Evolutionary conservation across 2,888 invertebrate genomes (phyloP).

Genomic region (Dryocosmus kuriphilus): DNA sequence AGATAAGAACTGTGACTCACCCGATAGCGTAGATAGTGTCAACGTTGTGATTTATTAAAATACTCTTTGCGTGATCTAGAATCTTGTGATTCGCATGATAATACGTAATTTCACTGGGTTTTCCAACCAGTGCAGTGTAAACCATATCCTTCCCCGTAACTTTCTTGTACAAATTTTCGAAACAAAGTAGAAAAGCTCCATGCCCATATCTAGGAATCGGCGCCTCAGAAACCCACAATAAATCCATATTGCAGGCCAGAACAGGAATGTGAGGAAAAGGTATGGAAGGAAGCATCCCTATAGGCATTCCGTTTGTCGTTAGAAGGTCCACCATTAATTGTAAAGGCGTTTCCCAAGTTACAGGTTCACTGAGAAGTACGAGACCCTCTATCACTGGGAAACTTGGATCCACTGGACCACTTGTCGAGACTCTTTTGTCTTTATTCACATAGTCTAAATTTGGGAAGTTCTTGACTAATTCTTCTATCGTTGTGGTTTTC

Average conservation of each 20-base stretch:
- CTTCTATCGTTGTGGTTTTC: slow-evolving; percentile 80
- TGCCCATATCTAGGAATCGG: slow-evolving; percentile 83
- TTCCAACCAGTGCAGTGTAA: slow-evolving; percentile 83
- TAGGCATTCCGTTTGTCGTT: slow-evolving; percentile 81
- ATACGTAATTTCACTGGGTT: slow-evolving; percentile 84
- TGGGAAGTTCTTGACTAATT: slow-evolving; percentile 80
- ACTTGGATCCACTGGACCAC: slow-evolving; percentile 79
- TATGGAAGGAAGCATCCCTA: slow-evolving; percentile 69
- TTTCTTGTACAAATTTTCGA: slow-evolving; percentile 83
- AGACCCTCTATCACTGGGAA: slow-evolving; percentile 81
- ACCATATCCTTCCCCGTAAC: slow-evolving; percentile 81
- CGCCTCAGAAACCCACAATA: slow-evolving; percentile 84
- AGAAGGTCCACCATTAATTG: slow-evolving; percentile 83
- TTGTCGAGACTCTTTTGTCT: slow-evolving; percentile 68
- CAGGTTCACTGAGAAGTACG: slow-evolving; percentile 83
- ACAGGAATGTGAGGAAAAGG: slow-evolving; percentile 83
- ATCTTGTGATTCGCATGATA: slow-evolving; percentile 82
- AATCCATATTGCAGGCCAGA: slow-evolving; percentile 84
- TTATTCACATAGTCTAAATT: slow-evolving; percentile 80
- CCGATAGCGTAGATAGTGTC: slow-evolving; percentile 82
- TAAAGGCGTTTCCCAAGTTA: slow-evolving; percentile 83
- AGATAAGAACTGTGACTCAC: slow-evolving; percentile 73
- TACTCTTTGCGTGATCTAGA: slow-evolving; percentile 79
- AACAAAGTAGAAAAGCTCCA: slow-evolving; percentile 82
- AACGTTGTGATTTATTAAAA: slow-evolving; percentile 78